phyloP scores from a whole-genome alignment of 1,140 invertebrate species.

The Drosophila teissieri region DNA sequence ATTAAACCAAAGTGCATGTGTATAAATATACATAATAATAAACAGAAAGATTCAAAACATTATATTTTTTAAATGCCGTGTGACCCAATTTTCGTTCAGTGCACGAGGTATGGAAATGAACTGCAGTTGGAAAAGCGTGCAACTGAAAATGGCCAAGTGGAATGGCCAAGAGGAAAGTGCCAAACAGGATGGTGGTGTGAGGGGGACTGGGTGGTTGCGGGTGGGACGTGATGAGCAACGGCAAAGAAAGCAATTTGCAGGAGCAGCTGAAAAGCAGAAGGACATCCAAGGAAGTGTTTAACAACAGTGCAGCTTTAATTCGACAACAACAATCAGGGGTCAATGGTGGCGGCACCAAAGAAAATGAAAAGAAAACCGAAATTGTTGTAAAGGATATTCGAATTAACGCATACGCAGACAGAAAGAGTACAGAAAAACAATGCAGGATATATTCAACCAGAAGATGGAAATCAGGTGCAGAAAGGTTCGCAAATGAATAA shows the following conservation, averaged over 20 bases:
- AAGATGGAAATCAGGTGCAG: conserved; percentile 19
- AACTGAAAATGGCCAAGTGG: conserved; percentile 54
- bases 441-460: conserved; percentile 24
- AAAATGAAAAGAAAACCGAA: conserved; percentile 37
- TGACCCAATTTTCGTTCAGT: conserved; percentile 1
- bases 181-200: conserved; percentile 2
- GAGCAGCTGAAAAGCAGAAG: conserved; percentile 47
- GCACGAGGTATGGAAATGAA: conserved; percentile 62
- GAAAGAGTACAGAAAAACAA: conserved; percentile 7
- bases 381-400: conserved; percentile 38
- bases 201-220: not conserved
- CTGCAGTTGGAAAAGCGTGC: conserved; percentile 55
- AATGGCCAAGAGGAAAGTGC: conserved; percentile 36
- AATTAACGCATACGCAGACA: conserved; percentile 23
- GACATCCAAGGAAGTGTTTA: conserved; percentile 44
- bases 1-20: too few species aligned
- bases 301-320: conserved; percentile 56
- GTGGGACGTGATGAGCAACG: conserved; percentile 47
- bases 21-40: too few species aligned
- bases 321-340: conserved; percentile 54
- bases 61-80: too few species aligned
- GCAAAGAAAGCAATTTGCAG: conserved; percentile 77
- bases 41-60: too few species aligned
- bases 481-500: conserved; percentile 13
- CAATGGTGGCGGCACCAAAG: conserved; percentile 43